These are phyloP conservation scores for Popillia japonica DNA, from an alignment of 1,140 invertebrate genomes.

Conservation along the genomic window DNA sequence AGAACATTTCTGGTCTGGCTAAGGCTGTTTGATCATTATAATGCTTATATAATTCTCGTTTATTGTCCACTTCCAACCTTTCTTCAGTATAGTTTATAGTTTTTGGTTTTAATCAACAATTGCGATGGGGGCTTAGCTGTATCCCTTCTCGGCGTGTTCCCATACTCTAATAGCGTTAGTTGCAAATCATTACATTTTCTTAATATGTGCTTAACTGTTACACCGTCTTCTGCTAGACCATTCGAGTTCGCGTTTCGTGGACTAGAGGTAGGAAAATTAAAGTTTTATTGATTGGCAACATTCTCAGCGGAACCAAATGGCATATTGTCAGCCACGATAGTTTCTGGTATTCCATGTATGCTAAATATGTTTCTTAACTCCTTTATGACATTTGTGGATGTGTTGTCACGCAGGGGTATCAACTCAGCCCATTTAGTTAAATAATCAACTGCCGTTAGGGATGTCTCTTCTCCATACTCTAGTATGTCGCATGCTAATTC, in stretches of 20 bases:
- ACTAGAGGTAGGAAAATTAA: neutral
- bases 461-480: neutral
- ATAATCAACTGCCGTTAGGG: neutral
- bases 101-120: neutral
- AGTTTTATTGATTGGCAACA: neutral
- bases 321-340: conserved; percentile 15
- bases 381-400: neutral
- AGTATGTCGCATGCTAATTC: conserved; percentile 48
- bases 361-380: neutral
- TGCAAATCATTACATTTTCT: conserved; percentile 1
- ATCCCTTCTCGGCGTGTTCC: neutral
- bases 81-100: neutral
- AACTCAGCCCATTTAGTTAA: too few species aligned
- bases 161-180: neutral
- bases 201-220: neutral
- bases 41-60: neutral
- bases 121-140: neutral
- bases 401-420: neutral
- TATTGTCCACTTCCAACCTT: neutral
- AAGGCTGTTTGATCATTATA: neutral
- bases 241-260: neutral
- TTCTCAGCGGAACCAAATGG: neutral
- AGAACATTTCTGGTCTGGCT: too few species aligned
- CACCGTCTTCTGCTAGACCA: neutral
- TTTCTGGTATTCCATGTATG: conserved; percentile 22